Percentiles rank a stretch among this genome's conserved stretches.
phyloP scores from a whole-genome alignment of 2,797 vertebrate species.

The Halcyon leucocephala region DNA sequence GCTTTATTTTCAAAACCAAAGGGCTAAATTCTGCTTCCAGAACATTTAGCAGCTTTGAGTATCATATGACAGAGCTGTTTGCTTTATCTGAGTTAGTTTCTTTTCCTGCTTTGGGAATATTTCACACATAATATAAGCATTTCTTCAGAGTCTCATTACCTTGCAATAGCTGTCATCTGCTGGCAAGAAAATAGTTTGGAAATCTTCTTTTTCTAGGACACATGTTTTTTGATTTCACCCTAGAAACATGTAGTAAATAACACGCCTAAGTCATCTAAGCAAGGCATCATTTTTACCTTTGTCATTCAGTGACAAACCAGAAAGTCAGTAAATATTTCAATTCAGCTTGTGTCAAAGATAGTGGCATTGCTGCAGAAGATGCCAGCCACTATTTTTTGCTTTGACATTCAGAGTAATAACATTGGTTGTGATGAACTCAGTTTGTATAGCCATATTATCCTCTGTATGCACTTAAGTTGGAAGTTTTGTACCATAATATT shows the following conservation, averaged over 20 bases:
- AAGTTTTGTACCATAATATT: background rate
- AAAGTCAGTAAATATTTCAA: background rate
- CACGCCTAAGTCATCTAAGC: background rate
- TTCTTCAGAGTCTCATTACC: background rate
- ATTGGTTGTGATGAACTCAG: slow-evolving; percentile 29
- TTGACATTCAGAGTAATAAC: slow-evolving; percentile 57
- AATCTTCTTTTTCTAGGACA: background rate
- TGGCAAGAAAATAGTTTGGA: background rate
- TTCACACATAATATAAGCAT: background rate
- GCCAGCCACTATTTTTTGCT: slow-evolving; percentile 63
- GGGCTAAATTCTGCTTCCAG: background rate
- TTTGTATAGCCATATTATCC: slow-evolving; percentile 48
- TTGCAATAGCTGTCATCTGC: background rate
- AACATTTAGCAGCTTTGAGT: background rate
- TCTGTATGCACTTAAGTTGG: background rate
- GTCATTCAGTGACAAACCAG: background rate
- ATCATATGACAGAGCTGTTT: background rate
- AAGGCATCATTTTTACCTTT: background rate
- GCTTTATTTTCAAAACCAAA: background rate
- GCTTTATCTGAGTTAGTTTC: background rate
- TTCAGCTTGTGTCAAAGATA: slow-evolving; percentile 35
- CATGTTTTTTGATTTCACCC: background rate
- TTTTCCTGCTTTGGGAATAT: background rate
- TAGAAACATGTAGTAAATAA: background rate
- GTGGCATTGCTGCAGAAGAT: slow-evolving; percentile 32